Percentiles rank a stretch among this genome's conserved stretches.
These are phyloP conservation scores for Monopis laevigella DNA, from an alignment of 2,888 invertebrate species.

Conservation along the genomic window DNA sequence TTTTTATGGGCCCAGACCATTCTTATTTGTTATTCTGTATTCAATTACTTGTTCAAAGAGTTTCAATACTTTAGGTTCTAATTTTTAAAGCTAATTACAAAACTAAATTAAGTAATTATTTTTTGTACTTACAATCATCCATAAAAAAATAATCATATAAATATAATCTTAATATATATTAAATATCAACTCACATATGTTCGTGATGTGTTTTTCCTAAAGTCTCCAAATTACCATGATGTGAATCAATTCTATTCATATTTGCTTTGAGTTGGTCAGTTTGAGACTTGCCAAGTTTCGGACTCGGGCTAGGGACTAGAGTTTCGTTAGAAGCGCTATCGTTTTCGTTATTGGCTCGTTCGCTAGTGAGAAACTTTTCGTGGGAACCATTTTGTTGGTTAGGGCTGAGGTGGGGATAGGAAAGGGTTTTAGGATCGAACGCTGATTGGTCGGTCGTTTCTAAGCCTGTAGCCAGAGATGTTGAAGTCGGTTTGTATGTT, in stretches of 20 bases:
- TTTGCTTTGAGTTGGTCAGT: slow-evolving; percentile 52
- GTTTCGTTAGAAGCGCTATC: slow-evolving; percentile 26
- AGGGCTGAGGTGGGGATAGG: slow-evolving; percentile 25
- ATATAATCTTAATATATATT: no score
- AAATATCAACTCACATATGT: no score
- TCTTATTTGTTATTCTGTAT: no score
- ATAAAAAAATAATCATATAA: no score
- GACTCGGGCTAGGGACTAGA: slow-evolving; percentile 21
- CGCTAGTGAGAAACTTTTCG: slow-evolving; percentile 38
- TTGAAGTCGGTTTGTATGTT: slow-evolving; percentile 32
- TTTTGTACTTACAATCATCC: no score
- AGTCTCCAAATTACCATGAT: slow-evolving; percentile 47
- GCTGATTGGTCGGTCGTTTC: slow-evolving; percentile 33
- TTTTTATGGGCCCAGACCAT: no score
- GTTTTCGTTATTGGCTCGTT: slow-evolving; percentile 30
- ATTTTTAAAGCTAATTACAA: no score
- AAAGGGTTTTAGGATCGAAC: slow-evolving; percentile 37
- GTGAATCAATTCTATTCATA: slow-evolving; percentile 59
- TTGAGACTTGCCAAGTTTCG: slow-evolving; percentile 24
- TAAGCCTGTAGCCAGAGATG: slow-evolving; percentile 39
- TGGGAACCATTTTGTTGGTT: slow-evolving; percentile 37
- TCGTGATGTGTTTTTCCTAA: slow-evolving; percentile 26
- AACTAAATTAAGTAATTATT: no score
- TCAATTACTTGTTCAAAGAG: no score
- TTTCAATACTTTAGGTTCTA: no score